Evolutionary conservation across 2,888 invertebrate genomes (phyloP), one percentile per base, ranked within the genome.

Genomic region (Atethmia centrago): DNA sequence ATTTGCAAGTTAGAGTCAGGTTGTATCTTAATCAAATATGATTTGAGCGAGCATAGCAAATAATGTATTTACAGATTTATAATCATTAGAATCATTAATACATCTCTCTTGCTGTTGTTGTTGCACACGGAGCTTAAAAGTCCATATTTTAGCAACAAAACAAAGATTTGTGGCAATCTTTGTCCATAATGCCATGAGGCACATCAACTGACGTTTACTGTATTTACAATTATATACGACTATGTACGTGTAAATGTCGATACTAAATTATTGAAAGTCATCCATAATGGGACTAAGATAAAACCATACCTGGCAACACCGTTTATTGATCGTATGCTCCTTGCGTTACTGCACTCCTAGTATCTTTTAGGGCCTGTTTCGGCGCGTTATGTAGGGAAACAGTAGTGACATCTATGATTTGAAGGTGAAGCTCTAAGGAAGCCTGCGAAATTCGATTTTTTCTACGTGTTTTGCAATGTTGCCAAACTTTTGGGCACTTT

Each of bases 341-440:
- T 66, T 68, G 9, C 47, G 36, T 49, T 49, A 8, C 68, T 65
- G 36, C 47, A 69, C 9, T 25, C 47, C 68, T 66, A 69, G 68
- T 69, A 49, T 7, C 3, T 40, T 14, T 45, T 31, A n/a, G 1
- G n/a, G 1, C 10, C 65, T 19, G 45, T 68, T 28, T 65, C 5
- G 9, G 14, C 12, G 9, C 31, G 12, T 40, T 19, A 36, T 19
- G 31, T 14, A 10, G 8, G 19, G 25, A 25, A 58, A 36, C 31
- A 65, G 31, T 36, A 49, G 68, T 36, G 47, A 69, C 68, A 64
- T 64, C 67, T 45, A 53, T 14, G 19, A 8, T 64, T 53, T 3
- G 10, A 36, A 19, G 16, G 3, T 10, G n/a, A 45, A 68, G n/a
- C 31, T 36, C 14, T 12, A 25, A 14, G 19, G 12, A n/a, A n/a